Base-by-base conservation (phyloP, 2,113 vertebrate species). In the Odontesthes bonariensis region DNA sequence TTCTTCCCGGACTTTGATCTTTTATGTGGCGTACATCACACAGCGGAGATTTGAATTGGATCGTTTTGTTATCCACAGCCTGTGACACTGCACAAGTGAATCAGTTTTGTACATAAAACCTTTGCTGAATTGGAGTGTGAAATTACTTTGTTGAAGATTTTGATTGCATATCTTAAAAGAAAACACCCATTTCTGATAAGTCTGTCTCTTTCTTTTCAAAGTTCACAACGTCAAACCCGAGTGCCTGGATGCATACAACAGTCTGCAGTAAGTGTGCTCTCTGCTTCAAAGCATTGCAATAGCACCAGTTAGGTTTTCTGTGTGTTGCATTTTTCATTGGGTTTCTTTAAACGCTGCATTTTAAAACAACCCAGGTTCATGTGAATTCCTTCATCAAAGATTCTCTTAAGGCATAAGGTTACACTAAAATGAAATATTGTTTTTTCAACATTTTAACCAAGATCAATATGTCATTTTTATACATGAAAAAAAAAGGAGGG, bases 151-250 rank as follows among this genome's bases (percentile, higher is more conserved):
- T 83, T 87, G 72, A 72, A 86, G 14, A 73, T 64, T 87, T 79
- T 79, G 82, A 84, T 65, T 67, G 65, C 80, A 76, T 70, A 57
- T 85, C 77, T 59, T 32, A 31, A 40, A 75, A 63, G 42, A 55
- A 27, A 75, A 56, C 10, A 66, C 10, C 23, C 6, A 16, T 67
- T 76, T 86, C 44, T 86, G 20, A 64, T 55, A 27, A 23, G 31
- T 76, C 46, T 65, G 40, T 17, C 54, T 84, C 52, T 86, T 73
- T 74, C 16, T 35, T 72, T 73, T 16, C 10, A 19, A 88, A 99
- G 98, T 99, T 95, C 97, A 99, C 91, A 97, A 96, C 0, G 95
- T 99, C 86, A 99, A 99, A 89, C 97, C 97, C 0, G 97, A 99
- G 66, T 98, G 92, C 81, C 91, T 97, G 91, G 96, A 98, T 0